Evolutionary conservation across 2,888 invertebrate species (phyloP), one percentile per base, ranked within the genome.

Genomic region (Sinohyriopsis cumingii): DNA sequence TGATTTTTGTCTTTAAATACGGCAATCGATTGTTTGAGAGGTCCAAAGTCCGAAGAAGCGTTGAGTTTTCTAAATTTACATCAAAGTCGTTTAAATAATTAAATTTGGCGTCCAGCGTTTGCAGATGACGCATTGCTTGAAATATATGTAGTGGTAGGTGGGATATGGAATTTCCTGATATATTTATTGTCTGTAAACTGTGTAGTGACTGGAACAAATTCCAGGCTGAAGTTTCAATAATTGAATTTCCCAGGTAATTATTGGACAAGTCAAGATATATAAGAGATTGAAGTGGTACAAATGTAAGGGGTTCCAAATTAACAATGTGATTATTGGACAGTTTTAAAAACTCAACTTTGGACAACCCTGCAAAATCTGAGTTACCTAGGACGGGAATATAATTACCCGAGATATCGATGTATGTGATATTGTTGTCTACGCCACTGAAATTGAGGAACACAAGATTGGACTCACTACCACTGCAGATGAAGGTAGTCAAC

Each of bases 241-340:
- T 24, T 20, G n/a, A 28, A 65, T 59, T 59, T 12, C 72, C 72
- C 6, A 77, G 59, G 53, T 74, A n/a, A 69, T 77, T 77, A 59
- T 71, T 67, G 5, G 63, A n/a, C 9, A 77, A 24, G 57, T 72
- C 70, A 22, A 77, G 45, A 5, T 62, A 19, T 33, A 68, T 28
- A 28, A 77, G 28, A 7, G 64, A 57, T n/a, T 53, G 20, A 24
- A 72, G 57, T 12, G 65, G 74, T 53, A 18, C 19, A 62, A 77
- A 77, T 19, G 64, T 63, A 53, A 61, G 55, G 19, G 5, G 20
- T 20, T 72, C 55, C 1, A 74, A 54, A 62, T 66, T n/a, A 63
- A 72, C 74, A 24, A 75, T 69, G 53, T 69, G 75, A 59, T 77
- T 77, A 45, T 65, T 22, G 0, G 77, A 74, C 5, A 77, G 53